Percentiles rank a stretch among this genome's conserved stretches.
Evolutionary conservation across 2,113 vertebrate genomes (phyloP).

Genomic region (Plecotus auritus): DNA sequence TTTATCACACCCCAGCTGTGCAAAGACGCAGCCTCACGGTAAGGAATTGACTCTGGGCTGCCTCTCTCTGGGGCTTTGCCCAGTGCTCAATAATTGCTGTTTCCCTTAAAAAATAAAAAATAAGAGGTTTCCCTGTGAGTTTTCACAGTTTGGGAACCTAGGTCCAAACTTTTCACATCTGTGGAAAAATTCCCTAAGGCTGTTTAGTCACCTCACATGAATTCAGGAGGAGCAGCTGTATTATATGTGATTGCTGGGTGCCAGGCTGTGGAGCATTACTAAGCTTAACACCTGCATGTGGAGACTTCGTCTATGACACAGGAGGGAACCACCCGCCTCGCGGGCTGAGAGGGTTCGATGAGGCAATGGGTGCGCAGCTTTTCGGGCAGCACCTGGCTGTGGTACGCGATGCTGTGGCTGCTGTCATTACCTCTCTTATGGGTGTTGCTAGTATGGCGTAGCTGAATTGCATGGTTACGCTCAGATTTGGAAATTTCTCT

Average conservation of each 20-base stretch:
- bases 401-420: rapidly evolving
- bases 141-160: background rate
- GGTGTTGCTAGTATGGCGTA: background rate
- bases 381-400: background rate
- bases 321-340: background rate
- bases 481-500: background rate
- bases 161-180: background rate
- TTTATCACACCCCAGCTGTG: background rate
- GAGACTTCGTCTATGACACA: background rate
- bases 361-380: background rate
- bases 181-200: background rate
- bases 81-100: background rate
- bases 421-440: rapidly evolving
- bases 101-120: background rate
- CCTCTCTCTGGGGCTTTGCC: background rate
- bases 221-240: background rate
- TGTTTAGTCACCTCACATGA: background rate
- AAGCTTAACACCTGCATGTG: background rate
- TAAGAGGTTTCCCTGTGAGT: background rate
- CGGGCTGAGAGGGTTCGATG: background rate
- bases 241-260: background rate
- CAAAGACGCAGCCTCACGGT: background rate
- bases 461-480: background rate
- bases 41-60: background rate
- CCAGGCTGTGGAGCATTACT: background rate